phyloP scores from a whole-genome alignment of 2,888 invertebrate genomes.

The Drosophila parthenogenetica region DNA sequence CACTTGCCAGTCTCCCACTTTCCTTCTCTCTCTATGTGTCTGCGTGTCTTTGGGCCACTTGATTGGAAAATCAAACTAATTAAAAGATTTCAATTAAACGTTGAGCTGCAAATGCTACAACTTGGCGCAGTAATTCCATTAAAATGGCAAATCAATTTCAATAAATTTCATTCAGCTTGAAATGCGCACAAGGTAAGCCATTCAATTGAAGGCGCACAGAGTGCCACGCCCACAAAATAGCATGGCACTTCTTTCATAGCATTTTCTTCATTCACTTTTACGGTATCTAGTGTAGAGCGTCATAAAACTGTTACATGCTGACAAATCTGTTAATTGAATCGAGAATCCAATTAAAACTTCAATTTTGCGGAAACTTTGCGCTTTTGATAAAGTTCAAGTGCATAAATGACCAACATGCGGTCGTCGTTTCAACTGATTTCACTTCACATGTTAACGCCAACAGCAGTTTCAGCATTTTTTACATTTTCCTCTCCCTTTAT shows the following conservation, averaged over 20 bases:
- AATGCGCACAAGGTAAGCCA: conserved; percentile 56
- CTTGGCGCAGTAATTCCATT: conserved; percentile 73
- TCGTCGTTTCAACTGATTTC: conserved; percentile 26
- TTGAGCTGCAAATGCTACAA: conserved; percentile 58
- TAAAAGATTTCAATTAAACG: conserved; percentile 82
- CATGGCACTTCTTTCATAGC: no score
- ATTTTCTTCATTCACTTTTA: conserved; percentile 2
- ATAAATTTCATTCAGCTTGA: conserved; percentile 71
- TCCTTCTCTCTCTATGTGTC: not conserved
- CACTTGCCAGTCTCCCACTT: not conserved
- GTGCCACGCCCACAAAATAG: conserved; percentile 40
- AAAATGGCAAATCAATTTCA: conserved; percentile 81
- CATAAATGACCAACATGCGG: conserved; percentile 74
- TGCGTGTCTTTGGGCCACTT: conserved; percentile 54
- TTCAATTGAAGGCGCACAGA: conserved; percentile 39
- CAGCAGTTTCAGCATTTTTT: conserved; percentile 21
- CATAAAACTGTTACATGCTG: conserved; percentile 80
- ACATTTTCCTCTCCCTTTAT: conserved; percentile 1
- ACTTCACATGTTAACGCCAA: conserved; percentile 43
- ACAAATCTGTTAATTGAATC: conserved; percentile 84
- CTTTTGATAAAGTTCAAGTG: conserved; percentile 67
- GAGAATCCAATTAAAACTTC: conserved; percentile 84
- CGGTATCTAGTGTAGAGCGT: conserved; percentile 42
- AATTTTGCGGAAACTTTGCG: conserved; percentile 70
- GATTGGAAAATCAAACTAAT: conserved; percentile 83